A percentile compares a stretch with the other conserved stretches of the same genome.
These are phyloP conservation scores for Heterocephalus glaber DNA, from an alignment of 2,113 vertebrate genomes.

Conservation along the genomic window DNA sequence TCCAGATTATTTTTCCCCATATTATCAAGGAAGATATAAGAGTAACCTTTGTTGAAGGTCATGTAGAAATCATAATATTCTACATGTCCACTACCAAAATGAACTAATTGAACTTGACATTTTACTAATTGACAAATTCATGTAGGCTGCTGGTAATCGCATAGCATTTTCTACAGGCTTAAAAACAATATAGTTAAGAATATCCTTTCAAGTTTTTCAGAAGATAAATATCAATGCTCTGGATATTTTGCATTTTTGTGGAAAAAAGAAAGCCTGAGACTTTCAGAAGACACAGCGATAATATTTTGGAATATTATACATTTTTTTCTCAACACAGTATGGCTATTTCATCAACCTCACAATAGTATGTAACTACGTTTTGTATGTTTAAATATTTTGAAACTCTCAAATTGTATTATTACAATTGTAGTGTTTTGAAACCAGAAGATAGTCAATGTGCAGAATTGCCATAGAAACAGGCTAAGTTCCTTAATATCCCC, in stretches of 20 bases:
- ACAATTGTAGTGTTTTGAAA: neutral
- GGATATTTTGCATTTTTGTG: neutral
- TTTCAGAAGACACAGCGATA: neutral
- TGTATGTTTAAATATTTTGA: neutral
- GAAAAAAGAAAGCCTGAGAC: neutral
- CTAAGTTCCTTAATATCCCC: neutral
- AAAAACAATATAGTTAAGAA: neutral
- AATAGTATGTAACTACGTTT: neutral
- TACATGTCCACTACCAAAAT: neutral
- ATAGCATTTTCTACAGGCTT: neutral
- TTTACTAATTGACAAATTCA: neutral
- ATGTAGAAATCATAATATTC: neutral
- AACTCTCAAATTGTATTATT: neutral
- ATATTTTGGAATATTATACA: neutral
- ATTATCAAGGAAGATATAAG: slow-evolving; percentile 8
- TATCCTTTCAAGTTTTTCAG: neutral
- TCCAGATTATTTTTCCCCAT: neutral
- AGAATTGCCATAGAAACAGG: neutral
- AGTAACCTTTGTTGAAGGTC: neutral
- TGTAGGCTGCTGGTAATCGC: neutral
- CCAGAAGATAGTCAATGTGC: neutral
- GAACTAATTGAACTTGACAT: neutral
- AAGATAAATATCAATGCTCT: neutral
- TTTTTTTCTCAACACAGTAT: neutral
- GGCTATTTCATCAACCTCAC: neutral